Conservation (phyloP, 2,113 vertebrate genomes). For the Hystrix brachyura region DNA sequence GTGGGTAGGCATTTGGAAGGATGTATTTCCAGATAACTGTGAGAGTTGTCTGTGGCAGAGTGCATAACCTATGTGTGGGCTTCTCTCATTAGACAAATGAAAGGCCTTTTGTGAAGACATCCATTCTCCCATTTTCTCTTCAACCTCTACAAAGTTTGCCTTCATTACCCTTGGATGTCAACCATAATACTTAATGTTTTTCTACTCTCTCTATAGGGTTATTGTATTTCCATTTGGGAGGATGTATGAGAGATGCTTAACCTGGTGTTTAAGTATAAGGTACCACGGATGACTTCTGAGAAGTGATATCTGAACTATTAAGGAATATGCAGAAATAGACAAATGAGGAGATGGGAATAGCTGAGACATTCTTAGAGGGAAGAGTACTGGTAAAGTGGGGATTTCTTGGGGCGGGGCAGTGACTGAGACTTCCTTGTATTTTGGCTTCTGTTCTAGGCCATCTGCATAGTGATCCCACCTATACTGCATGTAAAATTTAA, state of each 20-base stretch:
- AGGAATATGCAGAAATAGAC: not conserved
- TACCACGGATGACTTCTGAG: constrained; percentile 2
- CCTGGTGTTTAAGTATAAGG: not conserved
- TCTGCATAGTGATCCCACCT: not conserved
- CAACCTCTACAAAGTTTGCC: not conserved
- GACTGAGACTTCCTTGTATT: not conserved
- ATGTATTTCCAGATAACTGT: not conserved
- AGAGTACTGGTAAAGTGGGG: not conserved
- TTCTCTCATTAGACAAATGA: not conserved
- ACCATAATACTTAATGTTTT: not conserved
- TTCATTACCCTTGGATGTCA: not conserved
- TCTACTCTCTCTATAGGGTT: not conserved
- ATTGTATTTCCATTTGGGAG: constrained; percentile 19
- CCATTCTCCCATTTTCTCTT: not conserved
- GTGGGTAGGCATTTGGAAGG: not conserved
- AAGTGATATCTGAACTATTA: not conserved
- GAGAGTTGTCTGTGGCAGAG: not conserved
- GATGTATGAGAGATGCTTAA: not conserved
- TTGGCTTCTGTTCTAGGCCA: not conserved
- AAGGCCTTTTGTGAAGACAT: not conserved
- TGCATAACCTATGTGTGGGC: not conserved
- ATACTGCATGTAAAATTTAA: constrained; percentile 1
- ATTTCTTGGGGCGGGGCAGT: not conserved
- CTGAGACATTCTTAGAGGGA: not conserved
- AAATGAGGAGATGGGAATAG: not conserved